These are phyloP conservation scores for Cyclophora punctaria DNA, from an alignment of 2,888 invertebrate species.

Conservation along the genomic window DNA sequence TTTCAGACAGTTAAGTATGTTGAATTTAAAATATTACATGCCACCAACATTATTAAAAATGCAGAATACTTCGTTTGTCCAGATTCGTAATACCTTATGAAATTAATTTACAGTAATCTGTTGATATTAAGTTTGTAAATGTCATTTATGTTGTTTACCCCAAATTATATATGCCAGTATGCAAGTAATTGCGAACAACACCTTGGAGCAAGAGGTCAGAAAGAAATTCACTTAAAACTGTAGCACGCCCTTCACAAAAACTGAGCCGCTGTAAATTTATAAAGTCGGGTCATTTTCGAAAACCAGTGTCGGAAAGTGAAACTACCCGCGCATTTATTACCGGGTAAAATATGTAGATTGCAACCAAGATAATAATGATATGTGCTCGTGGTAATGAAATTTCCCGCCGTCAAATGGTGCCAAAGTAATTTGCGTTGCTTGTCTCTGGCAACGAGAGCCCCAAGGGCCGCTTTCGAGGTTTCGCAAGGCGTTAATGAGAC, in stretches of 20 bases:
- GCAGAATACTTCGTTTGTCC: too few species aligned
- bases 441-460: constrained; percentile 68
- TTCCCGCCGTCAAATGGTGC: constrained; percentile 75
- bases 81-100: too few species aligned
- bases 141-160: constrained; percentile 61
- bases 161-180: constrained; percentile 56
- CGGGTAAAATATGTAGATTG: constrained; percentile 75
- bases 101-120: constrained; percentile 2
- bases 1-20: too few species aligned
- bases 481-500: constrained; percentile 70
- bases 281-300: constrained; percentile 71
- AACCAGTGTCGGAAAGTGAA: constrained; percentile 74
- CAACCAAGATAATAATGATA: constrained; percentile 73
- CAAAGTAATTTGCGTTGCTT: constrained; percentile 75
- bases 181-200: constrained; percentile 60
- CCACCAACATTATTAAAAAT: too few species aligned
- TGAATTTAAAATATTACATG: too few species aligned
- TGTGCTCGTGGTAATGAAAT: constrained; percentile 76
- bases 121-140: constrained; percentile 43
- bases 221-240: constrained; percentile 75
- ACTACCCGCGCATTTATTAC: constrained; percentile 72
- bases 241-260: constrained; percentile 68
- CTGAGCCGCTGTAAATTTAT: constrained; percentile 53
- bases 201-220: constrained; percentile 73
- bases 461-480: constrained; percentile 74